Conservation (phyloP, 2,888 invertebrate species). For the Xestoiulus laeticollis region DNA sequence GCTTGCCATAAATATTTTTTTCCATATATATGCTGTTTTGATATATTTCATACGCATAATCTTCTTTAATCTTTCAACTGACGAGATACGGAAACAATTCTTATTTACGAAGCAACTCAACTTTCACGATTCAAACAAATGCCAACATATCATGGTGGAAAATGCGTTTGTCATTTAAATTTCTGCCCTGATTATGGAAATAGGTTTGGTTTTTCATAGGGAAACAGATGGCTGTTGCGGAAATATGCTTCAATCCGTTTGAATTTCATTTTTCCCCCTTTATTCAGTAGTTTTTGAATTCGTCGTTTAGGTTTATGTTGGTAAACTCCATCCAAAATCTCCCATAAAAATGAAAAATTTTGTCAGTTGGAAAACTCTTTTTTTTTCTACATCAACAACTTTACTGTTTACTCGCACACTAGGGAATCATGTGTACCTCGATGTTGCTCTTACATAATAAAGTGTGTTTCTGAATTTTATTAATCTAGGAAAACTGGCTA, state of each 20-base stretch:
- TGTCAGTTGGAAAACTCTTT: neutral
- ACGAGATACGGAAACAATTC: neutral
- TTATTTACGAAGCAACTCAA: neutral
- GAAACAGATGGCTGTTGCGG: neutral
- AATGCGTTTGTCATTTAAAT: neutral
- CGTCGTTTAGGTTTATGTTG: neutral
- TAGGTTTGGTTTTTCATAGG: neutral
- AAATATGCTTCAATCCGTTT: neutral
- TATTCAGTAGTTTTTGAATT: neutral
- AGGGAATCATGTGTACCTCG: neutral
- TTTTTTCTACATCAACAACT: neutral
- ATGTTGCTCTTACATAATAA: neutral
- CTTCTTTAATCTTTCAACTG: slow-evolving; percentile 23
- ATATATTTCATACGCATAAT: neutral
- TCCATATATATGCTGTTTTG: neutral
- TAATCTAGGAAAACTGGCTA: slow-evolving; percentile 7
- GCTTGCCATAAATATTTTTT: neutral
- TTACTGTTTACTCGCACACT: neutral
- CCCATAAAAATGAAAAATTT: neutral
- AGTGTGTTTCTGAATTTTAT: neutral
- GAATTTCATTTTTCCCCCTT: neutral
- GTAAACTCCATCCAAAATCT: neutral
- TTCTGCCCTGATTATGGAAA: neutral
- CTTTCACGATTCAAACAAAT: neutral
- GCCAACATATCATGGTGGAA: neutral